Conservation (phyloP, 2,797 vertebrate genomes). For the Acridotheres tristis region DNA sequence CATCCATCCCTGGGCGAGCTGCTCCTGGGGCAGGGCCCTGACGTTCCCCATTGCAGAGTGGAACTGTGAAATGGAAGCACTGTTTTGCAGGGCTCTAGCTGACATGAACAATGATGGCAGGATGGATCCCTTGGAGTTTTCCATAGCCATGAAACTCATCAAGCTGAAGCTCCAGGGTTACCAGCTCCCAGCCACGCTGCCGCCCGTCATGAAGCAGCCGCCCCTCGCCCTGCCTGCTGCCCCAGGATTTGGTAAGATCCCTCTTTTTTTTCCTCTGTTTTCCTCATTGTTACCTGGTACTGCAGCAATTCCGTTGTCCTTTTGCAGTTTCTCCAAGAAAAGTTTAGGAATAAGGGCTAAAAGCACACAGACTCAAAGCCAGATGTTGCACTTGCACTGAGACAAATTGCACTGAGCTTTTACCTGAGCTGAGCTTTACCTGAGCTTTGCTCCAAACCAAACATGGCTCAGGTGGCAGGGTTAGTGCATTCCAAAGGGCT, state of each 20-base stretch:
- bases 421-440: neutral
- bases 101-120: slow-evolving; percentile 97
- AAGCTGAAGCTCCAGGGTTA: slow-evolving; percentile 97
- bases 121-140: slow-evolving; percentile 98
- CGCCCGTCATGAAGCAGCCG: slow-evolving; percentile 91
- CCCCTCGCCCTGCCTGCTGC: slow-evolving; percentile 81
- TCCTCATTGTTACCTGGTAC: neutral
- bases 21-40: neutral
- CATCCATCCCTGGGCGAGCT: rapidly evolving
- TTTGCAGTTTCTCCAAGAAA: neutral
- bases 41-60: neutral
- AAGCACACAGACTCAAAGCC: rapidly evolving
- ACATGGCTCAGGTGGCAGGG: neutral
- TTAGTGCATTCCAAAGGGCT: neutral
- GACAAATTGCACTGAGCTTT: neutral
- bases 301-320: neutral
- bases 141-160: slow-evolving; percentile 99
- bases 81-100: slow-evolving; percentile 88
- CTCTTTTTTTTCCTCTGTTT: neutral
- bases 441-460: neutral
- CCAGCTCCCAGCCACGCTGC: slow-evolving; percentile 88
- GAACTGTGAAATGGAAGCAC: neutral
- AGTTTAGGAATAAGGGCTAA: neutral
- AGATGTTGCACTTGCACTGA: neutral
- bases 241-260: slow-evolving; percentile 86